Evolutionary conservation across 1,140 invertebrate genomes (phyloP).

Genomic region (Ptiloglossa arizonensis): DNA sequence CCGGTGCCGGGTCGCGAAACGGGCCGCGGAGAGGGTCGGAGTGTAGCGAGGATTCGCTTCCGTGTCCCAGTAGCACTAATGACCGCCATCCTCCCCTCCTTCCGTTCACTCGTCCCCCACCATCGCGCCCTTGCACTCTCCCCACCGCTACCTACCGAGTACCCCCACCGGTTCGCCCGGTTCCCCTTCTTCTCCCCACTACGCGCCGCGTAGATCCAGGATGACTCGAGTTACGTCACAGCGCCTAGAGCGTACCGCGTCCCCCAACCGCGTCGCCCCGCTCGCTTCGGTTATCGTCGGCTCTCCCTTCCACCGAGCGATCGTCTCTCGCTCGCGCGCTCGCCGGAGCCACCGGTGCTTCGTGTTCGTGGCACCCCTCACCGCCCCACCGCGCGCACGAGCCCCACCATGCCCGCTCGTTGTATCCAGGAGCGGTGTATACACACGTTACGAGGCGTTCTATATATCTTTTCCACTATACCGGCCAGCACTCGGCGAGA

Average conservation of each 20-base stretch:
- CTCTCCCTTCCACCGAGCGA: not conserved
- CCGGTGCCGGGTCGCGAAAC: conserved; percentile 43
- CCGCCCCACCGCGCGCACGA: conserved; percentile 6
- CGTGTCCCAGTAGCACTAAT: conserved; percentile 76
- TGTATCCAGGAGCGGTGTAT: conserved; percentile 50
- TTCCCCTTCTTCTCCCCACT: conserved; percentile 20
- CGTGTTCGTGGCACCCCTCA: not conserved
- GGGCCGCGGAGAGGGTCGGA: conserved; percentile 18
- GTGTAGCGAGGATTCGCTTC: conserved; percentile 58
- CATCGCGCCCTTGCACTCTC: conserved; percentile 52
- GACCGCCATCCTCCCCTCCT: conserved; percentile 62
- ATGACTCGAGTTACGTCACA: conserved; percentile 68
- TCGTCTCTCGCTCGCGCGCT: not conserved
- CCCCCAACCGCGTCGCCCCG: not conserved
- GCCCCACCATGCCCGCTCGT: not conserved
- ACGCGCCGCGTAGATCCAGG: conserved; percentile 28
- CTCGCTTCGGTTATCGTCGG: not conserved
- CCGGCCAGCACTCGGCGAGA: conserved; percentile 60
- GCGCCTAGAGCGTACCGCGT: conserved; percentile 46
- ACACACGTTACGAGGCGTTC: conserved; percentile 52
- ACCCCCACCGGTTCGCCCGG: conserved; percentile 24
- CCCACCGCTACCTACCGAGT: not conserved
- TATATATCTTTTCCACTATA: conserved; percentile 64
- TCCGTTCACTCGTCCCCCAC: conserved; percentile 8
- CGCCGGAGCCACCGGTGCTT: not conserved